Base-by-base conservation (phyloP, 53 echinoderm and acorn worm genomes). In the Apostichopus leukothele region DNA sequence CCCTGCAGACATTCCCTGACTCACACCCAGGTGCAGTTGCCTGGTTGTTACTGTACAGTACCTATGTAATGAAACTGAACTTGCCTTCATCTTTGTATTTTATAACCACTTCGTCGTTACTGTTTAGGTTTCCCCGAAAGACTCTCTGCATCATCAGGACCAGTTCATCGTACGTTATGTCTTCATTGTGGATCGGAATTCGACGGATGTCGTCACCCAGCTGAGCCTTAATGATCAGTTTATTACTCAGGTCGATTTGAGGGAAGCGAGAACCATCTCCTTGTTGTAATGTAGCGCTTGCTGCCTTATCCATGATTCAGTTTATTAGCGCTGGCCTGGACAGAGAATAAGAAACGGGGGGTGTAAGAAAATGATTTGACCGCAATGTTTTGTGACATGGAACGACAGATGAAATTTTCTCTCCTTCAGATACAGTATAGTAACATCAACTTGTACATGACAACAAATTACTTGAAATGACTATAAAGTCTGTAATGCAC, bases 61-160 rank as follows among this genome's bases (percentile, higher is more conserved):
- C 39, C 39, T 39, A 39, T 3, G 39, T 39, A 39, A 10, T 57
- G 7, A 57, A 57, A 10, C 10, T 57, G 7, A 10, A 57, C 83
- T 39, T 90, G 96, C 96, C 99, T 93, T 99, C 96, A 90, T 99
- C 99, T 80, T 99, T 99, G 84, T 99, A 94, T 66, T 99, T 99
- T 60, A 99, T 96, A 52, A 90, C 91, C 53, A 99, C 99, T 79
- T 99, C 99, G 81, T 99, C 99, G 7, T 90, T 99, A 77, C 93
- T 96, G 79, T 96, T 96, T 50, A 99, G 96, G 51, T 95, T 95
- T 26, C 96, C 99, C 7, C 96, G 85, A 92, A 94, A 99, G 27
- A 98, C 95, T 74, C 99, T 89, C 91, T 99, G 99, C 99, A 99
- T 99, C 99, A 99, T 99, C 39, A 99, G 91, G 12, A 99, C 93